These are phyloP conservation scores for Danio jaintianensis DNA, from an alignment of 2,797 vertebrate species.

Conservation along the genomic window DNA sequence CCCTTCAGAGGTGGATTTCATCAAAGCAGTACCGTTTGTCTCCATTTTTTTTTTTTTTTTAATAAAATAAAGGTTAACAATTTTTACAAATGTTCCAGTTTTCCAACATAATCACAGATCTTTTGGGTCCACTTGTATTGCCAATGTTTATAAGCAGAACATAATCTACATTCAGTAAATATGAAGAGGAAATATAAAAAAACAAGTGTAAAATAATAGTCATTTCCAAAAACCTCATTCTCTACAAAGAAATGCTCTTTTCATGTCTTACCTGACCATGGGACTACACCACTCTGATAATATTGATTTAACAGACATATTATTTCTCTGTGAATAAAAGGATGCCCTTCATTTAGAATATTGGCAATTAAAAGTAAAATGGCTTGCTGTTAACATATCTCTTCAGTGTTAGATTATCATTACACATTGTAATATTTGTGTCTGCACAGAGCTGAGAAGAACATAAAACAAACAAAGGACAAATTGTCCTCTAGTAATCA, in stretches of 20 bases:
- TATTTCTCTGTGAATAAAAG: background rate
- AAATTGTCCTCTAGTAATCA: constrained; percentile 52
- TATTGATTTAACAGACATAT: constrained; percentile 20
- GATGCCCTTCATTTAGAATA: constrained; percentile 12
- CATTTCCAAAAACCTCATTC: background rate
- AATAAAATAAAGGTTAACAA: too few relatives aligned
- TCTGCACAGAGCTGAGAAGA: constrained; percentile 6
- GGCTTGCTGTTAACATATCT: constrained; percentile 31
- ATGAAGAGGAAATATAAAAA: background rate
- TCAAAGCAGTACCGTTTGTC: background rate
- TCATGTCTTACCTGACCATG: background rate
- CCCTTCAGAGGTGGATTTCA: background rate
- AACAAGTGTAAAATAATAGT: background rate
- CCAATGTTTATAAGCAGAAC: background rate
- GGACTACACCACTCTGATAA: background rate
- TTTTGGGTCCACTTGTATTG: background rate
- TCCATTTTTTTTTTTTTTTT: too few relatives aligned
- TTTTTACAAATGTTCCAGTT: background rate
- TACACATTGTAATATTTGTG: constrained; percentile 27
- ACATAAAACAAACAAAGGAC: background rate
- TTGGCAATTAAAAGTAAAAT: constrained; percentile 36
- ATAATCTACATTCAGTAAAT: background rate
- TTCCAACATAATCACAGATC: background rate
- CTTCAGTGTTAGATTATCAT: constrained; percentile 46
- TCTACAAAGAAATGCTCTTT: too few relatives aligned